Percentiles rank a stretch among this genome's conserved stretches.
Evolutionary conservation across 2,888 invertebrate genomes (phyloP).

Genomic region (Phortica magna): DNA sequence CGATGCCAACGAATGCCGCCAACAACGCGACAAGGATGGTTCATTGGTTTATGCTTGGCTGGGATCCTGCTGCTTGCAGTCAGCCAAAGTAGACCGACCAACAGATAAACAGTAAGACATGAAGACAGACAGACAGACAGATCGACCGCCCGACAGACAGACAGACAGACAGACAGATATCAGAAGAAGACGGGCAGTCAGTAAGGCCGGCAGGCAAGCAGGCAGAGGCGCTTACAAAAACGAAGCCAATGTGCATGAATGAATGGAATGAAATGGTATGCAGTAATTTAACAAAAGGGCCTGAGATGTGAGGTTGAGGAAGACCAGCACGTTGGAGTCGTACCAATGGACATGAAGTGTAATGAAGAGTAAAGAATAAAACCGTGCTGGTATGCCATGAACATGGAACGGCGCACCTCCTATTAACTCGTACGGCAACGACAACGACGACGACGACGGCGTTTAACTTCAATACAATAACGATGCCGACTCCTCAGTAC

Average conservation of each 20-base stretch:
- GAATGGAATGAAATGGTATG: conserved; percentile 26
- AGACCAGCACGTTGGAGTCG: too few species aligned
- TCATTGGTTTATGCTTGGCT: too few species aligned
- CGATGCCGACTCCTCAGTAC: background rate
- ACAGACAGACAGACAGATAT: background rate
- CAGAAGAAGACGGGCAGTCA: too few species aligned
- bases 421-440: conserved; percentile 3
- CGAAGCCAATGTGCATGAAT: conserved; percentile 34
- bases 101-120: conserved; percentile 34
- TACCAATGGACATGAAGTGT: background rate
- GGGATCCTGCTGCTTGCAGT: background rate
- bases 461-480: conserved; percentile 40
- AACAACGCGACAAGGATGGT: background rate
- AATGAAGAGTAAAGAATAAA: background rate
- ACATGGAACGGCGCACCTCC: conserved; percentile 18
- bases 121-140: conserved; percentile 18
- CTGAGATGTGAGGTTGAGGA: too few species aligned
- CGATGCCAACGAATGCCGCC: background rate
- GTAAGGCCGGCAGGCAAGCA: background rate
- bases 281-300: conserved; percentile 31
- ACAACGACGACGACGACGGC: conserved; percentile 19
- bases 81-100: background rate
- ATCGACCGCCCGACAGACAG: background rate
- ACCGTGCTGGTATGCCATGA: conserved; percentile 21
- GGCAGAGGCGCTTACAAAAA: conserved; percentile 3